Conservation (phyloP, 1,140 invertebrate genomes). For the Solen grandis region DNA sequence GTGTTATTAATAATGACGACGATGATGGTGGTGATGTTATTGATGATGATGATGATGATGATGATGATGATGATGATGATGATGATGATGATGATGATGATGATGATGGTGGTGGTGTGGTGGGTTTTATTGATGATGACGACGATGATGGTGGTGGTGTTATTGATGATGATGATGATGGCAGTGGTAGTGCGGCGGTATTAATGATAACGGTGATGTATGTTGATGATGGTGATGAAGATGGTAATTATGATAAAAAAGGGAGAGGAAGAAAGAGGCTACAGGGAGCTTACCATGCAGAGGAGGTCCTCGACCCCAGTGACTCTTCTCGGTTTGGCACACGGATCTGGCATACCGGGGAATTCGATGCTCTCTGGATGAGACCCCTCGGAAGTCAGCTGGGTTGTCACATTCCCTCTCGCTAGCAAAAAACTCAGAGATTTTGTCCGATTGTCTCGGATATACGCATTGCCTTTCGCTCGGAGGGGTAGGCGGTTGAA, state of each 20-base stretch:
- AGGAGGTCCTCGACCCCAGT: slow-evolving; percentile 45
- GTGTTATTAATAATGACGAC: slow-evolving; percentile 30
- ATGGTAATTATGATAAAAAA: no score
- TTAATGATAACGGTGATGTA: no score
- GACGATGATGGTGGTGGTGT: no score
- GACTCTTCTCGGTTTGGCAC: slow-evolving; percentile 29
- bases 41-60: slow-evolving; percentile 40
- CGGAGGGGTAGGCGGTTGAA: not conserved
- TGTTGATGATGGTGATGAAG: no score
- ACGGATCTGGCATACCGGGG: slow-evolving; percentile 49
- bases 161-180: no score
- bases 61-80: slow-evolving; percentile 46
- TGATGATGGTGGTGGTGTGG: slow-evolving; percentile 29
- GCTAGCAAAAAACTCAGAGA: not conserved
- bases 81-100: slow-evolving; percentile 46
- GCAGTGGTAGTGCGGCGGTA: no score
- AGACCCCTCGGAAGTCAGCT: not conserved
- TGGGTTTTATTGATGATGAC: no score
- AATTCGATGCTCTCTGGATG: slow-evolving; percentile 13
- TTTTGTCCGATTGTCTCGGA: not conserved
- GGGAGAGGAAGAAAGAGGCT: not conserved
- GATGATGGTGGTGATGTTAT: slow-evolving; percentile 21
- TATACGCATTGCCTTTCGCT: not conserved
- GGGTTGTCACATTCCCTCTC: not conserved
- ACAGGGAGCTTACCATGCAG: slow-evolving; percentile 26